Conservation (phyloP, 2,888 invertebrate genomes). For the Ectemnius continuus region DNA sequence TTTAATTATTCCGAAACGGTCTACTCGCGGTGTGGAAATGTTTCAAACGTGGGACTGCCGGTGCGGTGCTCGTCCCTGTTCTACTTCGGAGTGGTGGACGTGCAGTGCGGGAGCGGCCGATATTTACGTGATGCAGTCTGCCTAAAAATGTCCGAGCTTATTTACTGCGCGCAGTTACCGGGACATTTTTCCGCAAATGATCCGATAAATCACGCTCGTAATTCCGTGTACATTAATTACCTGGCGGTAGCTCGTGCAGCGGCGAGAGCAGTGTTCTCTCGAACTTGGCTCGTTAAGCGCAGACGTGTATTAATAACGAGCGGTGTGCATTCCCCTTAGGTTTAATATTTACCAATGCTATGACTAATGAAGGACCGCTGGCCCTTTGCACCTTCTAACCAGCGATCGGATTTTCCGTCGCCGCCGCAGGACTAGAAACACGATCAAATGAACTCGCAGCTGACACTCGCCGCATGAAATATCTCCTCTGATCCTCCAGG, state of each 20-base stretch:
- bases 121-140: background rate
- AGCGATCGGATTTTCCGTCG: slow-evolving; percentile 2
- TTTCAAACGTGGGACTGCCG: background rate
- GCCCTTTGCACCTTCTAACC: slow-evolving; percentile 23
- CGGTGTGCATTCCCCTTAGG: background rate
- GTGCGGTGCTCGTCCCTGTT: background rate
- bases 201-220: slow-evolving; percentile 1
- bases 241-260: background rate
- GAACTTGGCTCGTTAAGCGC: slow-evolving; percentile 8
- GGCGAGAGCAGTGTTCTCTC: background rate
- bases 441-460: slow-evolving; percentile 23
- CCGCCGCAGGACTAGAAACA: slow-evolving; percentile 11
- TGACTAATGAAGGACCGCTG: slow-evolving; percentile 38
- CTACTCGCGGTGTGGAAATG: background rate
- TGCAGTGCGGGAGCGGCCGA: background rate
- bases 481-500: background rate
- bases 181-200: slow-evolving; percentile 3
- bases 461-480: slow-evolving; percentile 4
- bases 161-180: background rate
- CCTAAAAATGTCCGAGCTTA: background rate
- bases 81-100: background rate
- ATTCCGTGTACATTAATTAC: slow-evolving; percentile 7
- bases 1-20: too few relatives aligned
- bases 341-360: slow-evolving; percentile 39
- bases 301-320: slow-evolving; percentile 16